Evolutionary conservation across 2,797 vertebrate genomes (phyloP).

Genomic region (Basileuterus tristriatus): DNA sequence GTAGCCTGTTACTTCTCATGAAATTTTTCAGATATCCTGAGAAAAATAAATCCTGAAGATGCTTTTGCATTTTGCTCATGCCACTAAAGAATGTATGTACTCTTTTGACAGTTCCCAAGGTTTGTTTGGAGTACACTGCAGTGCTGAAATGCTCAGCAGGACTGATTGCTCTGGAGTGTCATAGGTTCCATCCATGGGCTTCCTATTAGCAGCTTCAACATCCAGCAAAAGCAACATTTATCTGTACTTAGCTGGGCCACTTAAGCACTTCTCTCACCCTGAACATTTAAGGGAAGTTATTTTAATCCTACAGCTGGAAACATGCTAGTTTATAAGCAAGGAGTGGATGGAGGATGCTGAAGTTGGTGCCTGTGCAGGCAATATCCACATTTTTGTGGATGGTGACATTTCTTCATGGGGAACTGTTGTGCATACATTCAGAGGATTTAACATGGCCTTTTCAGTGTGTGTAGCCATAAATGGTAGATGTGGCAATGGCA

Average conservation of each 20-base stretch:
- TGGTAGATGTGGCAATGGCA: neutral
- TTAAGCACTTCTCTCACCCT: neutral
- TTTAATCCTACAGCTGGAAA: neutral
- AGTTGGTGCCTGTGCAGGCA: neutral
- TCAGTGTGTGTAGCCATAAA: neutral
- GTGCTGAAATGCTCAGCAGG: neutral
- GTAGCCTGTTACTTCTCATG: neutral
- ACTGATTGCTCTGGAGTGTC: neutral
- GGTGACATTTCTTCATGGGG: neutral
- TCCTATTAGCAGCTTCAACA: neutral
- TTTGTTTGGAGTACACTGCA: neutral
- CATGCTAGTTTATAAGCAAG: neutral
- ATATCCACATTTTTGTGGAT: neutral
- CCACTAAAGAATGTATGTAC: rapidly evolving
- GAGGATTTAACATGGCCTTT: neutral
- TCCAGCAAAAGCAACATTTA: neutral
- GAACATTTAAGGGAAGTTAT: neutral
- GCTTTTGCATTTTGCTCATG: neutral
- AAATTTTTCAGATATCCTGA: neutral
- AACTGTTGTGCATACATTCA: neutral
- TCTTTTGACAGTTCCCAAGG: neutral
- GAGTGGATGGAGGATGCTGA: neutral
- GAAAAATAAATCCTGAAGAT: neutral
- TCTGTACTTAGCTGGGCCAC: neutral
- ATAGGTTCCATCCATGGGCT: neutral